These are phyloP conservation scores for Trematocara marginatum DNA, from an alignment of 2,113 vertebrate species.

Conservation along the genomic window DNA sequence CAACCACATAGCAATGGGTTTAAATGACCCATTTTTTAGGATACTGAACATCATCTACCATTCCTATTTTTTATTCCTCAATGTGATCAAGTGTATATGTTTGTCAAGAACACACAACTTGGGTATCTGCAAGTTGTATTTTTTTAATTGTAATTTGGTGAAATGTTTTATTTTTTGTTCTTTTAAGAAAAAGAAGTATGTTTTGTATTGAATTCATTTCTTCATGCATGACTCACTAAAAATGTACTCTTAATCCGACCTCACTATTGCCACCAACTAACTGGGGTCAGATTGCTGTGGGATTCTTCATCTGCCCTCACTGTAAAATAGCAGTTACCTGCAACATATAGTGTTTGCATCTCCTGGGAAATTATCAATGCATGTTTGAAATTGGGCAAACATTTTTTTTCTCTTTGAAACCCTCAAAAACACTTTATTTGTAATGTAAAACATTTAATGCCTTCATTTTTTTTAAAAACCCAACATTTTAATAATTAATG, in stretches of 20 bases:
- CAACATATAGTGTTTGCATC: not conserved
- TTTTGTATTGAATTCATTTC: not conserved
- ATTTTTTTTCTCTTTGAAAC: not conserved
- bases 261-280: not conserved
- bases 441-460: not conserved
- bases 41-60: not conserved
- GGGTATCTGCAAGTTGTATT: not conserved
- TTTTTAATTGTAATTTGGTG: not conserved
- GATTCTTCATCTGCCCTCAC: not conserved
- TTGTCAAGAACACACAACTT: not conserved
- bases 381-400: not conserved
- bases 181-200: not conserved
- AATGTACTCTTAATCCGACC: not conserved
- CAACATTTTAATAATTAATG: conserved; percentile 16
- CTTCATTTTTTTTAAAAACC: not conserved
- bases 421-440: not conserved
- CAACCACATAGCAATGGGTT: not conserved
- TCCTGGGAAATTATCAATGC: conserved; percentile 17
- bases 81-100: not conserved
- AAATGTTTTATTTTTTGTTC: not conserved
- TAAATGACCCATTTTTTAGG: not conserved
- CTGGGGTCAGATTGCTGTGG: not conserved
- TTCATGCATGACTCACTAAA: not conserved
- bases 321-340: not conserved
- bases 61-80: not conserved